Evolutionary conservation across 2,113 vertebrate genomes (phyloP), one percentile per base, ranked within the genome.

Genomic region (Canis aureus): DNA sequence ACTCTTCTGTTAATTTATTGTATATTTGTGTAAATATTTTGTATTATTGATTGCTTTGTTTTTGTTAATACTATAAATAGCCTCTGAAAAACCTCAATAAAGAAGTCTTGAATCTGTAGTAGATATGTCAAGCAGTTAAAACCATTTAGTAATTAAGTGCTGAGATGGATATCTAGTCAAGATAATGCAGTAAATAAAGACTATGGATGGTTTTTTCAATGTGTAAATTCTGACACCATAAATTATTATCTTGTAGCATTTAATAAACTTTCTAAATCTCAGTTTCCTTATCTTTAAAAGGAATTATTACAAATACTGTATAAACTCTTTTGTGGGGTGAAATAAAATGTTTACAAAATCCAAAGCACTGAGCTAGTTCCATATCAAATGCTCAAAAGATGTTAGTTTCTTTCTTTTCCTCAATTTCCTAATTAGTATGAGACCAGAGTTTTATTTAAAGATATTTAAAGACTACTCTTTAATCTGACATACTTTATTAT

Each of bases 331-430:
- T 49, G 23, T 81, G 53, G 23, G 25, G 27, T 71, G 27, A 71
- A 79, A 79, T 64, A 69, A 73, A 96, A 49, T 89, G 22, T 84
- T 79, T 78, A 71, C n/a, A 57, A 71, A 89, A 84, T 53, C 17
- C 19, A 53, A 49, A n/a, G 12, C 55, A 89, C 27, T 64, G 51
- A 79, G 13, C 32, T 27, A 84, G 59, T 38, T 60, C 55, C 23
- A 38, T 25, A 74, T 64, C 38, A 90, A 80, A 78, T 57, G 8
- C 11, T 82, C 19, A 84, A 60, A 64, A 90, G 8, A 80, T 51
- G 3, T 74, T 64, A 66, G 5, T 23, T 80, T 51, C 55, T n/a
- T 66, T 20, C 17, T 16, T 73, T 89, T 66, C 74, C 29, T 59
- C 13, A 85, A 49, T 74, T 66, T 76, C 32, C 20, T 81, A 23